Evolutionary conservation across 2,113 vertebrate genomes (phyloP), one percentile per base, ranked within the genome.

Genomic region (Hirundichthys speculiger): DNA sequence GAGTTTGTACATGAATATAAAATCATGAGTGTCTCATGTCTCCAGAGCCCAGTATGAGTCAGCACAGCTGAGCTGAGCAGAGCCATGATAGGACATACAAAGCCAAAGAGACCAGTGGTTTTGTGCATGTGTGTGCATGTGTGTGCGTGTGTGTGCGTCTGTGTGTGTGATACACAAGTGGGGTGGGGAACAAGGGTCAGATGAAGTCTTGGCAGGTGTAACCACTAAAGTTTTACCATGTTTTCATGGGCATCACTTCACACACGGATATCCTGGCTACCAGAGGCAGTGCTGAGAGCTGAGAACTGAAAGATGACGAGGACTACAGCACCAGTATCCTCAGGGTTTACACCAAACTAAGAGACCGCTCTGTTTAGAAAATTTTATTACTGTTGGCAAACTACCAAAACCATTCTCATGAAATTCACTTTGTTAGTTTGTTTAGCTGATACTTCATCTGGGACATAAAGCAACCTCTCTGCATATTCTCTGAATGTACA

Each of bases 241-340:
- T 88, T 90, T 90, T 90, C 75, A 80, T 60, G 78, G 88, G 88
- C 88, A 78, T 79, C 54, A 75, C 84, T 89, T 90, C 90, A 90
- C 76, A 89, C 83, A 86, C 74, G 64, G 75, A 73, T 69, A 72
- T 81, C 42, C 87, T 89, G 88, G 84, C 87, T 88, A 87, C 88
- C 67, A 87, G 70, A 78, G 61, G 58, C 76, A 63, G 83, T 25
- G 86, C 71, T 85, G 84, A 88, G 83, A 76, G 82, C 79, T 84
- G 75, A 67, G 73, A 89, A 61, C 77, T 54, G 70, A 79, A 75
- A 64, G 73, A 80, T 71, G 80, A 87, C 51, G 80, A 86, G 70
- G 75, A 68, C 75, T 70, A 56, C 49, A 50, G 72, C 52, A 56
- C 59, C 56, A 67, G 60, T 78, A 71, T 61, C 75, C 75, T 76